Base-by-base conservation (phyloP, 1,140 invertebrate genomes). In the Temnothorax nylanderi region DNA sequence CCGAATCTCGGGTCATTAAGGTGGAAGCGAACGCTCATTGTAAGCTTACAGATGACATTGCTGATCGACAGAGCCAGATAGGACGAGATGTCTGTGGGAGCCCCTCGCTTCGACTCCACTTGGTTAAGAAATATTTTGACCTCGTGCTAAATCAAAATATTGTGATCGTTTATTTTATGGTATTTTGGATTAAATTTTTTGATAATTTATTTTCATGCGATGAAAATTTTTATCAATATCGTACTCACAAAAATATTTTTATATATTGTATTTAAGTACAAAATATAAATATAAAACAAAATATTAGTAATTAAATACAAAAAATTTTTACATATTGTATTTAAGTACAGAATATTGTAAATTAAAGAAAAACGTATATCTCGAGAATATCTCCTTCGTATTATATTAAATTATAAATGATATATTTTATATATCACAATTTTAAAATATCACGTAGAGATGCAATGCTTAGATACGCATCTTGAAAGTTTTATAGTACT, bases 1-100 rank as follows among this genome's bases (percentile, higher is more conserved):
- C 96, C 95, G 95, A 99, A 99, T 21, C 96, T 96, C 1, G 95
- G 94, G 90, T 98, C 98, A 18, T 97, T 97, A 86, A 97, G 96
- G 60, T 97, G 96, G 93, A 99, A 99, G 7, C 98, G 96, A 0
- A 98, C 97, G 21, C 97, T 98, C 98, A 99, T 99, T 87, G 98
- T 96, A 49, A 99, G 97, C 37, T 97, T 97, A 93, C 98, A 99
- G 84, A 99, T 99, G 0, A 99, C 98, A 94, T 99, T 99, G 92
- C 97, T 98, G 74, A 99, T 97, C 3, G 98, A 97, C 84, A 97
- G 96, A n/a, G 97, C 97, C 21, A 99, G 95, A 3, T 97, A 95
- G 0, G 97, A 96, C 5, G 97, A 97, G 21, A 98, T 93, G 91
- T 98, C 97, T 5, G 97, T 96, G 1, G 98, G 96, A 13, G 95